Base-by-base conservation (phyloP, 1,140 invertebrate species). In the Temnothorax nylanderi region DNA sequence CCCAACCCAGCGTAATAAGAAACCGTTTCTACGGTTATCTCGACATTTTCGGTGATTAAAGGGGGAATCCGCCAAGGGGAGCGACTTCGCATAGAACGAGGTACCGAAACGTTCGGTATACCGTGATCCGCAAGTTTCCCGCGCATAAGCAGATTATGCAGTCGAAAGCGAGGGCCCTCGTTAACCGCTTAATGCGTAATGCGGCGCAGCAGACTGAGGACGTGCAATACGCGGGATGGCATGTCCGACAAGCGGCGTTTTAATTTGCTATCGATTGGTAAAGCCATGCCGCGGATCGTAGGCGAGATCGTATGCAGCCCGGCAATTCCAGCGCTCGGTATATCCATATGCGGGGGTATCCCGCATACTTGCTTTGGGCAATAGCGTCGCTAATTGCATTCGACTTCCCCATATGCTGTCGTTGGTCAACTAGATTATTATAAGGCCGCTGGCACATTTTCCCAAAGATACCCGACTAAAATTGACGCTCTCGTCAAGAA, bases 191-290 rank as follows among this genome's bases (percentile, higher is more conserved):
- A 81, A 67, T 51, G 37, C 77, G 34, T 56, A 81, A 81, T 81
- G 37, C 49, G 16, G 62, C 64, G 47, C 21, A 56, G 62, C 44
- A 44, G n/a, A 51, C 60, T 32, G 71, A 74, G 51, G 71, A 58
- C 54, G 78, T 37, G 47, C 44, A 89, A 69, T 76, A 56, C 47
- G 80, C 7, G n/a, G 77, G 51, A 26, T 41, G 87, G 87, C 85
- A 90, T 84, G 71, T 49, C 71, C 62, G 78, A 90, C 78, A 74
- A 88, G 88, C 65, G 56, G 78, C 87, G 84, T 88, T 90, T 90
- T 91, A 90, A 91, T 91, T 88, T 90, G 80, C 64, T 69, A 85
- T 65, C 78, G 85, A 91, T 91, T 75, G 54, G 37, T 88, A 87
- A 67, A 54, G 75, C 44, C 72, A 32, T 37, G 81, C 49, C 41